Conservation (phyloP, 2,888 invertebrate species). For the Didymodactylos carnosus region DNA sequence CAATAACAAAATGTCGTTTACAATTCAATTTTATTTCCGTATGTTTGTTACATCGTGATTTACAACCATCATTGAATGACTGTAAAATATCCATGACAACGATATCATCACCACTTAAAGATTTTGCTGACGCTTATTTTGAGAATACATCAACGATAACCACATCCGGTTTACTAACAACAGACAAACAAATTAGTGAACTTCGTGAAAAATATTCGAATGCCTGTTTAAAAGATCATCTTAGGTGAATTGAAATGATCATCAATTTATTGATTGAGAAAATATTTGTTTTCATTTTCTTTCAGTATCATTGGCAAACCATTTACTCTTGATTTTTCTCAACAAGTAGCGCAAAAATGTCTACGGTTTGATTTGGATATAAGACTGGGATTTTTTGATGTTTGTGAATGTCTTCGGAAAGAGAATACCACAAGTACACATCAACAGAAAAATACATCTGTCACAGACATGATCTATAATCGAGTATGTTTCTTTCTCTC, state of each 20-base stretch:
- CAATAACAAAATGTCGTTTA: not conserved
- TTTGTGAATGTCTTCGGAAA: not conserved
- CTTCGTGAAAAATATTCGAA: not conserved
- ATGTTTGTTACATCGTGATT: not conserved
- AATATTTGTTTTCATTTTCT: not conserved
- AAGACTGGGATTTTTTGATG: not conserved
- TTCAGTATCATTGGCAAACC: not conserved
- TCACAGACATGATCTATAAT: not conserved
- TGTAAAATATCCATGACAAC: too few relatives aligned
- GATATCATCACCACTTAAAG: not conserved
- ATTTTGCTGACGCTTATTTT: not conserved
- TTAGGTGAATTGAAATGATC: not conserved
- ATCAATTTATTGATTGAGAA: not conserved
- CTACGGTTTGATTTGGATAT: not conserved
- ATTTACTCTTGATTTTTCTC: not conserved
- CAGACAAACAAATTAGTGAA: not conserved
- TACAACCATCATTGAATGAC: too few relatives aligned
- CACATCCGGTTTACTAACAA: not conserved
- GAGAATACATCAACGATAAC: not conserved
- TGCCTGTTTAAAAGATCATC: not conserved
- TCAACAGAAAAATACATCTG: too few relatives aligned
- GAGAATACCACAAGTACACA: not conserved
- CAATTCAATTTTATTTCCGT: not conserved
- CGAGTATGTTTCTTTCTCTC: not conserved
- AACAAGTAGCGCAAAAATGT: not conserved